Evolutionary conservation across 1,140 invertebrate genomes (phyloP), one percentile per base, ranked within the genome.

Genomic region (Caenorhabditis tropicalis): DNA sequence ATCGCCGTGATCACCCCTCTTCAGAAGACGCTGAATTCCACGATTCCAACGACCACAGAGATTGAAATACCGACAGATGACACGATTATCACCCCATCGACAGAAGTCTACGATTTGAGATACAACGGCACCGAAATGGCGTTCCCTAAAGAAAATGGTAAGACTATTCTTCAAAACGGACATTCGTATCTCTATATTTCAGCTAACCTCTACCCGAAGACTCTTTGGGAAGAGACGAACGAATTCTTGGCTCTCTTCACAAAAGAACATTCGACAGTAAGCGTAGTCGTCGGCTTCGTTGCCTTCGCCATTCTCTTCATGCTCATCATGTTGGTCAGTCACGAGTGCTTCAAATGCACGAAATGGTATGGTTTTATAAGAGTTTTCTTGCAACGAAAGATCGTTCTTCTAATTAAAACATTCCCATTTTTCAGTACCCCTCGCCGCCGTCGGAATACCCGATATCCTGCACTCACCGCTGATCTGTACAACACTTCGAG

Each of bases 401-500:
- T n/a, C n/a, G n/a, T n/a, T n/a, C n/a, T n/a, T n/a, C n/a, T n/a
- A n/a, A n/a, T n/a, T n/a, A 43, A 43, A 43, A 6, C 5, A 43
- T 43, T n/a, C 58, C 19, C 1, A 0, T 15, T 24, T 5, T 19
- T 19, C 58, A 65, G 16, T 1, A 7, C 10, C 0, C 31, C 3
- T 65, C 16, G 3, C 31, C 58, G 33, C n/a, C n/a, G n/a, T n/a
- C n/a, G n/a, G n/a, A n/a, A 39, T 3, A 7, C 58, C 29, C 49
- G 49, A 3, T 51, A 51, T 21, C n/a, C 12, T 43, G 43, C 65
- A 21, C 36, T 74, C 0, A 74, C 65, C 3, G 36, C 65, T 2
- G 65, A 74, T 27, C 21, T 74, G 29, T 74, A 74, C 36, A 74
- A 74, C 65, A 74, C 65, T 9, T 74, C 65, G 9, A 31, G 10